Base-by-base conservation (phyloP, 2,888 invertebrate species). In the Drosophila neutralis region DNA sequence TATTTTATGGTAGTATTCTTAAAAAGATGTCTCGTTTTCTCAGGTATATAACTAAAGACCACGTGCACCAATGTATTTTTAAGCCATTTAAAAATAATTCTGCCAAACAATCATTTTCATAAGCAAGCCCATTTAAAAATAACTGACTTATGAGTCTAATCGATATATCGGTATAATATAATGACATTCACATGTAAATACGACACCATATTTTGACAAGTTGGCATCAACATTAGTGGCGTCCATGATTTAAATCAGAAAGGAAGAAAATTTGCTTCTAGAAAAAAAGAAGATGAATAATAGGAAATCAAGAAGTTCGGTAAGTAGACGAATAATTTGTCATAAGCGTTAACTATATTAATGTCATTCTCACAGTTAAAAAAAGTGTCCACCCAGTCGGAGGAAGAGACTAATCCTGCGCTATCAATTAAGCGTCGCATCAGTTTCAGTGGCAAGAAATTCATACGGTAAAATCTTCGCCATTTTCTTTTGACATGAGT, bases 381-480 rank as follows among this genome's bases (percentile, higher is more conserved):
- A 33, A 73, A 69, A 63, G 64, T 38, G 8, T 35, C 64, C 1
- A 13, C 48, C 13, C 18, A 31, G 8, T n/a, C 49, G 2, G 54
- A 54, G 5, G 80, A 82, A 10, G 80, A 61, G 40, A 35, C 8
- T 10, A 65, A 76, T 59, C 21, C 51, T 49, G 48, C 45, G 7
- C 29, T 35, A 21, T 21, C 15, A 21, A 11, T 27, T 56, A 35
- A 80, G 65, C 80, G 87, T 61, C 89, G 87, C 57, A 89, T 87
- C 51, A 87, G 87, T 69, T 87, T 87, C 40, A 83, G 85, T 53
- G 89, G 78, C 21, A 89, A 85, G 31, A 87, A 87, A 38, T 82
- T 72, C 31, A 76, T 87, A 21, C 57, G 87, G 85, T 86, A 54
- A 45, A 40, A 5, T 4, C 6, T 35, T 15, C 2, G 40, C 27